Percentiles rank a stretch among this genome's conserved stretches.
Conservation (phyloP, 2,888 invertebrate species). For the Drosophila buzzatii region DNA sequence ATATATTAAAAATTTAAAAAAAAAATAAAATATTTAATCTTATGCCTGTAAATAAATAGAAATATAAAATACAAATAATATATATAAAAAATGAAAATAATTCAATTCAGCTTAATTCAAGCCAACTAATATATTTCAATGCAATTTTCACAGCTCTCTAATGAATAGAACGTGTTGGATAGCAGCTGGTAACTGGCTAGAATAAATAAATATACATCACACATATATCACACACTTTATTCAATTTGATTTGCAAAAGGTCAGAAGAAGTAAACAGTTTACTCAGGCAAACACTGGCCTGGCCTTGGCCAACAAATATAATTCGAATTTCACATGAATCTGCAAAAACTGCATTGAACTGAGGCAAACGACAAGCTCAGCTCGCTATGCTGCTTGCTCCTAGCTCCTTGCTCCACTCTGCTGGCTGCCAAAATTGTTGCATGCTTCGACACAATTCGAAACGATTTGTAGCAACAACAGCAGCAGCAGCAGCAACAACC, state of each 20-base stretch:
- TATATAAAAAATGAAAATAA: too few species aligned
- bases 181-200: not conserved
- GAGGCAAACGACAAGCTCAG: not conserved
- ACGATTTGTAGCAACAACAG: constrained; percentile 32
- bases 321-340: not conserved
- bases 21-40: too few species aligned
- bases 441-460: constrained; percentile 26
- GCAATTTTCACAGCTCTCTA: not conserved
- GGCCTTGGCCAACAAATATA: not conserved
- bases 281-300: not conserved
- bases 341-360: not conserved
- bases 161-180: too few species aligned
- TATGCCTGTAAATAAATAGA: too few species aligned
- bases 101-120: too few species aligned
- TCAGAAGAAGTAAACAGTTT: not conserved
- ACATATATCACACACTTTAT: not conserved
- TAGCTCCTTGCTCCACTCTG: not conserved
- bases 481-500: not conserved
- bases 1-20: too few species aligned
- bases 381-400: too few species aligned
- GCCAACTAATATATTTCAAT: not conserved
- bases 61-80: too few species aligned
- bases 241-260: not conserved
- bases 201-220: not conserved
- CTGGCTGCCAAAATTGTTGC: constrained; percentile 13